A percentile compares a stretch with the other conserved stretches of the same genome.
phyloP scores from a whole-genome alignment of 2,113 vertebrate genomes.

The Struthio camelus region DNA sequence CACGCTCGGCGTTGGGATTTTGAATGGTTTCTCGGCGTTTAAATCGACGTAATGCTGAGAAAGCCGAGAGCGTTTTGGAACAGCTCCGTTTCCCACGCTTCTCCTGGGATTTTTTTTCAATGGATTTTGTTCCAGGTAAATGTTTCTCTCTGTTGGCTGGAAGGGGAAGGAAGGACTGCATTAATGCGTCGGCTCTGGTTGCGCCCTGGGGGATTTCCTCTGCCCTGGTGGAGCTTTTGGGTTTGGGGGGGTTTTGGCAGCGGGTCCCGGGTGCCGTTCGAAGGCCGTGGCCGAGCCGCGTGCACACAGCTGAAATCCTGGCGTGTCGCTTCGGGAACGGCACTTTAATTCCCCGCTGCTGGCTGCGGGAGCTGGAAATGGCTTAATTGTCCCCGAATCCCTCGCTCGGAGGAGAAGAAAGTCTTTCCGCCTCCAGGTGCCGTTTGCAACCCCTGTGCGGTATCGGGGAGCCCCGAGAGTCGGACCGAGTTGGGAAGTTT shows the following conservation, averaged over 20 bases:
- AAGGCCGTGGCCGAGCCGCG: too few relatives aligned
- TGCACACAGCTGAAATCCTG: too few relatives aligned
- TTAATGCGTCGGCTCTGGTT: neutral
- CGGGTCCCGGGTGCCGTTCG: too few relatives aligned
- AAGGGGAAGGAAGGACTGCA: neutral
- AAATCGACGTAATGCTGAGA: neutral
- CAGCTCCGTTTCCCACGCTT: neutral
- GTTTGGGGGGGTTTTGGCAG: neutral
- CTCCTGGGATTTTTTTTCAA: neutral
- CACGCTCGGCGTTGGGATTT: neutral
- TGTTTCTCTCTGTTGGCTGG: neutral
- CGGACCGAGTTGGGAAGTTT: too few relatives aligned
- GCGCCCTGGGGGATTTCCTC: neutral
- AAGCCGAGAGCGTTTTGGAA: neutral
- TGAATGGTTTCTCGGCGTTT: neutral
- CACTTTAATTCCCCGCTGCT: neutral
- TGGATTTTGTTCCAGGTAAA: neutral
- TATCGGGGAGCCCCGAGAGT: neutral
- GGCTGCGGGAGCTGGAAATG: neutral
- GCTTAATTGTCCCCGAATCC: neutral
- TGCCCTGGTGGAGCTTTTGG: too few relatives aligned
- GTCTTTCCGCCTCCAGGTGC: neutral
- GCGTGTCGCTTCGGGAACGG: too few relatives aligned
- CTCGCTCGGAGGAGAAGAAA: neutral
- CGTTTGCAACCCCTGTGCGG: too few relatives aligned